A percentile compares a stretch with the other conserved stretches of the same genome.
Evolutionary conservation across 2,797 vertebrate species (phyloP).

Genomic region (Hydrolagus colliei): DNA sequence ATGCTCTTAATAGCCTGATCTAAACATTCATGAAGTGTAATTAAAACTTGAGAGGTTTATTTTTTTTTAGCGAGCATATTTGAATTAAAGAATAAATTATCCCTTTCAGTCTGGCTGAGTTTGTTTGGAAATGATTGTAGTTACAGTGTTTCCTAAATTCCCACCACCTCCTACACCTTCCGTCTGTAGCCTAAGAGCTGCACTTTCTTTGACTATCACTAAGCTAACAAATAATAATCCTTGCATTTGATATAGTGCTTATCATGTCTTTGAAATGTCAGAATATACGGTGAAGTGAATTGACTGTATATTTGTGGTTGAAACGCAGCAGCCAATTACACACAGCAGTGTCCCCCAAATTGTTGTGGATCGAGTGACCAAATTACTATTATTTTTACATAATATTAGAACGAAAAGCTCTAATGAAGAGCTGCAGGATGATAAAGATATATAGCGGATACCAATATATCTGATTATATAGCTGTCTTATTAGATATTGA

Average conservation of each 20-base stretch:
- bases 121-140: conserved; percentile 18
- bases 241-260: too few species aligned
- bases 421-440: conserved; percentile 12
- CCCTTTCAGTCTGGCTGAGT: conserved; percentile 18
- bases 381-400: too few species aligned
- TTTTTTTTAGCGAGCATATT: conserved; percentile 20
- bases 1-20: conserved; percentile 14
- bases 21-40: conserved; percentile 17
- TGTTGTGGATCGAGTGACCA: too few species aligned
- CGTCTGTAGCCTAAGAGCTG: background rate
- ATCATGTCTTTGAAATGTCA: too few species aligned
- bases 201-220: conserved; percentile 9
- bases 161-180: background rate
- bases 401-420: background rate
- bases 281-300: too few species aligned
- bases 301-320: too few species aligned
- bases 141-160: background rate
- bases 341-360: too few species aligned
- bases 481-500: background rate
- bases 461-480: background rate
- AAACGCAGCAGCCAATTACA: too few species aligned
- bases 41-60: conserved; percentile 27
- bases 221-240: too few species aligned
- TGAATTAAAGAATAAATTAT: conserved; percentile 27
- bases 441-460: background rate